A percentile compares a stretch with the other conserved stretches of the same genome.
Conservation (phyloP, 2,888 invertebrate species). For the Caenorhabditis angaria region DNA sequence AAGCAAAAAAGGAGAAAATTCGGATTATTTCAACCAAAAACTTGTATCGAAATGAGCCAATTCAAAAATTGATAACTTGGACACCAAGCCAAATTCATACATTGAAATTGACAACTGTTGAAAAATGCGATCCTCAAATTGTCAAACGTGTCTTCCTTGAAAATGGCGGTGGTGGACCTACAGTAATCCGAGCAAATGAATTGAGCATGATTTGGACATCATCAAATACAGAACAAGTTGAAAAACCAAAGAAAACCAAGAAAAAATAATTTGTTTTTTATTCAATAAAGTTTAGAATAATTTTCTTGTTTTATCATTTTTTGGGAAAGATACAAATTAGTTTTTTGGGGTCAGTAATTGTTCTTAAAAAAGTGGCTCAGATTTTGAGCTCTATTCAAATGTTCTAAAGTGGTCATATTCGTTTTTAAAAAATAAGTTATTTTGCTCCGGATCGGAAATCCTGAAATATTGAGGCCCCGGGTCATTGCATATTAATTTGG, state of each 20-base stretch:
- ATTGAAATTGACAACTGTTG: constrained; percentile 36
- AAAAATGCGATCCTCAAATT: constrained; percentile 37
- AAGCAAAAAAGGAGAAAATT: constrained; percentile 14
- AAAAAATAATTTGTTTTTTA: background rate
- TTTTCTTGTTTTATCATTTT: no score
- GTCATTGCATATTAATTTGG: no score
- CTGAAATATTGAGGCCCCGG: no score
- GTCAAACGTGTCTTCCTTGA: constrained; percentile 34
- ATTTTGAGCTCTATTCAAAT: no score
- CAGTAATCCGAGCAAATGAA: background rate
- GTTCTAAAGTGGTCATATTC: no score
- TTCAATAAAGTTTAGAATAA: no score
- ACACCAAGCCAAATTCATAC: constrained; percentile 7
- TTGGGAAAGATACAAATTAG: no score
- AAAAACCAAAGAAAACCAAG: background rate
- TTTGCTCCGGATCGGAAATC: no score
- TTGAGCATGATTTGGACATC: background rate
- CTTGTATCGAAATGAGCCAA: constrained; percentile 29
- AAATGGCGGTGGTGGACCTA: background rate
- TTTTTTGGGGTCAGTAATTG: no score
- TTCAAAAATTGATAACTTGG: constrained; percentile 23
- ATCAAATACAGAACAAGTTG: background rate
- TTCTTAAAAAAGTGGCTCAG: no score
- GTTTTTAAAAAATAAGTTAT: no score
- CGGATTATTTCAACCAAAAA: constrained; percentile 20